Evolutionary conservation across 2,113 vertebrate genomes (phyloP), one percentile per base, ranked within the genome.

Genomic region (Lamprotornis superbus): DNA sequence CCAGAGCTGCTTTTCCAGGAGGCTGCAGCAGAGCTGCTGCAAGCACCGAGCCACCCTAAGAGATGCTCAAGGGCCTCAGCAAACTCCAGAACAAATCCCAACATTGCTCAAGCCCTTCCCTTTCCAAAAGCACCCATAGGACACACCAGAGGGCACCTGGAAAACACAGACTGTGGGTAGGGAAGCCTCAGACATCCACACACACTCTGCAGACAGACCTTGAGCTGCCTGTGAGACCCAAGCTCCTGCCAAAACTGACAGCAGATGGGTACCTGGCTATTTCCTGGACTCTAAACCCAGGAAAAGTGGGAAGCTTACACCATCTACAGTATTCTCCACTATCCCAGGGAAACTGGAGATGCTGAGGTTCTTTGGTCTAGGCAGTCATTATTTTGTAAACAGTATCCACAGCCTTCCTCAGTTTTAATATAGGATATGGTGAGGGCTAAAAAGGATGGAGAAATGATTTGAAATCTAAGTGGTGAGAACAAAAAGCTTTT

Each of bases 71-170:
- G 46, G 49, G 2, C 11, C 20, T 13, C 50, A 64, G 6, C 56
- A 20, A 59, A 24, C n/a, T 37, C 22, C n/a, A 65, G 28, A 68
- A 37, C 31, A 71, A 60, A 87, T 8, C 33, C n/a, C 24, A 35
- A 1, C 8, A 3, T 2, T 42, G 21, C 52, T 67, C 28, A 30
- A 0, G 8, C 18, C 33, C 73, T 33, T 60, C 4, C 2, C 42
- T 65, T 57, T 30, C 2, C 3, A 46, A 39, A 46, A 65, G 4
- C 17, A 20, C 1, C 24, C 0, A 0, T 0, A 22, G 0, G 1
- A 28, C 8, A 37, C 60, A 13, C 20, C 39, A 8, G n/a, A 50
- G 56, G 10, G 27, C 65, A 42, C 6, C 42, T 1, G 2, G 64
- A 42, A 24, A 46, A 23, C 4, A 3, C n/a, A 37, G 50, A 37